A percentile compares a stretch with the other conserved stretches of the same genome.
phyloP scores from a whole-genome alignment of 2,888 invertebrate genomes.

The Crocallis elinguaria region DNA sequence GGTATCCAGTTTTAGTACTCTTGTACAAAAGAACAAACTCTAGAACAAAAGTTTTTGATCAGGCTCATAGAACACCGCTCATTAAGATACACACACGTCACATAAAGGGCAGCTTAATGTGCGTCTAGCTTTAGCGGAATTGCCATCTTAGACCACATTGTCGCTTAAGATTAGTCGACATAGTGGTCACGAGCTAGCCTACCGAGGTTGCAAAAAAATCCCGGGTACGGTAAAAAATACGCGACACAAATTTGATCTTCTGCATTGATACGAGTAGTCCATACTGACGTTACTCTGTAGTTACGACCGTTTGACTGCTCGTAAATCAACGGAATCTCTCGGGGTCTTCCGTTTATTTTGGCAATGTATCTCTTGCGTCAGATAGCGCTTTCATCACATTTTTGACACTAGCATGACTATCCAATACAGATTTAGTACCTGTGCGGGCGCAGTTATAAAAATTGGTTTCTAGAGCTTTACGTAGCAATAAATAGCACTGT shows the following conservation, averaged over 20 bases:
- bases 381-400: constrained; percentile 10
- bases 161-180: too few species aligned
- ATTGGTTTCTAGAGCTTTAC: neutral
- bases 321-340: constrained; percentile 19
- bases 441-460: neutral
- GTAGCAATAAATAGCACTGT: neutral
- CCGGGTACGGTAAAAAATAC: too few species aligned
- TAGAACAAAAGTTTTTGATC: too few species aligned
- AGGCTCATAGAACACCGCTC: too few species aligned
- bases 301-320: constrained; percentile 1
- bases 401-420: constrained; percentile 10
- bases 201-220: too few species aligned
- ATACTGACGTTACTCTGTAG: neutral
- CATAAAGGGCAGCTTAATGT: too few species aligned
- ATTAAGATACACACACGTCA: too few species aligned
- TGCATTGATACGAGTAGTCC: neutral
- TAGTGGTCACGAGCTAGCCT: too few species aligned
- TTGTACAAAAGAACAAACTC: too few species aligned
- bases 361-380: constrained; percentile 20
- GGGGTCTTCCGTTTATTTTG: constrained; percentile 18
- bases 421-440: constrained; percentile 7
- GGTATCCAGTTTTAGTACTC: too few species aligned
- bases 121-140: too few species aligned
- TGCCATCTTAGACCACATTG: too few species aligned
- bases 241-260: neutral